A percentile compares a stretch with the other conserved stretches of the same genome.
phyloP scores from a whole-genome alignment of 2,113 vertebrate species.

The Brachyistius frenatus region DNA sequence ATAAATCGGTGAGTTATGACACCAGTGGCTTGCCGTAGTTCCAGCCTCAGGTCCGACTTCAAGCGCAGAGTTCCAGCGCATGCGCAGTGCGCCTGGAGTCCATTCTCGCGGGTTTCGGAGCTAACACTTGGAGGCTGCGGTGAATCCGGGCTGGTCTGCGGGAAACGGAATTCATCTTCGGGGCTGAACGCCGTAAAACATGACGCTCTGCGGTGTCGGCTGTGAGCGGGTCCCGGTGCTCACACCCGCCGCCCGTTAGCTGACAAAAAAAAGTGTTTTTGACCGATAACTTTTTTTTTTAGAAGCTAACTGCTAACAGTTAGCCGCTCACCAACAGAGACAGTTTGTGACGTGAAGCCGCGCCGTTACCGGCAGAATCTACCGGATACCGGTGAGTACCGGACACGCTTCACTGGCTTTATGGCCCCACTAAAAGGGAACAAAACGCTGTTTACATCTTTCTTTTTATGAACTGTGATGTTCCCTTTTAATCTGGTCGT shows the following conservation, averaged over 20 bases:
- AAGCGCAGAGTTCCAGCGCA: background rate
- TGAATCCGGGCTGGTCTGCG: background rate
- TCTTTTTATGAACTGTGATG: no score
- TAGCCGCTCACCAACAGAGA: no score
- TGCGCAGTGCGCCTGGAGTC: background rate
- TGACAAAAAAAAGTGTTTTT: background rate
- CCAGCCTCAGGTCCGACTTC: no score
- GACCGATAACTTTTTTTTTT: background rate
- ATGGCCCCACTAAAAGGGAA: no score
- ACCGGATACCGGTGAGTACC: no score
- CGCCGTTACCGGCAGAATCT: no score
- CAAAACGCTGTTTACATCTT: no score
- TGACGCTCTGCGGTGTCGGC: background rate
- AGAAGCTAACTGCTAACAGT: background rate
- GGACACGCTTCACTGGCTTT: no score
- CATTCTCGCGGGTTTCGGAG: slow-evolving; percentile 18
- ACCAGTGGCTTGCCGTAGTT: no score
- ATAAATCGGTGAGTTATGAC: no score
- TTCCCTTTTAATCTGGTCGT: no score
- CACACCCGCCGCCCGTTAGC: background rate
- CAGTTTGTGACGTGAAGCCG: no score
- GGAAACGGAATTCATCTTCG: background rate
- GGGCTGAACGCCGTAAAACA: background rate
- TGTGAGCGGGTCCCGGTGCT: background rate
- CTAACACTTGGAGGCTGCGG: background rate